phyloP scores from a whole-genome alignment of 2,113 vertebrate genomes.

The Scophthalmus maximus region DNA sequence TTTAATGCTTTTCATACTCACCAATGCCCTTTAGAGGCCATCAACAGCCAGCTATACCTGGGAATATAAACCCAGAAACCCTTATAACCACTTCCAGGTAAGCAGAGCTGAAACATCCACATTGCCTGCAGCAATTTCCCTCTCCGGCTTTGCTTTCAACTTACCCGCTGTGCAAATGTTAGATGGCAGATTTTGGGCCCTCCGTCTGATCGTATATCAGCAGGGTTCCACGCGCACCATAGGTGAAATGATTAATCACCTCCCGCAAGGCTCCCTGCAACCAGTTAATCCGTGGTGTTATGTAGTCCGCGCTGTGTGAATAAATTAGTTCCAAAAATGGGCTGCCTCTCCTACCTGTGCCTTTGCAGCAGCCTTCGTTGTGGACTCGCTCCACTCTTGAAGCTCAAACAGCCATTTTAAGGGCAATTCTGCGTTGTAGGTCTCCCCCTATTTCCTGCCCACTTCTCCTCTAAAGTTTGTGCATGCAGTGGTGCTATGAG shows the following conservation, averaged over 20 bases:
- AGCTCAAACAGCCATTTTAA: conserved; percentile 62
- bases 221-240: not conserved
- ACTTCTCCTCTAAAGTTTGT: conserved; percentile 8
- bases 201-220: conserved; percentile 24
- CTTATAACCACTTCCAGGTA: conserved; percentile 82
- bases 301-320: conserved; percentile 14
- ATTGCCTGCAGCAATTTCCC: conserved; percentile 36
- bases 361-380: conserved; percentile 64
- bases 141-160: conserved; percentile 44
- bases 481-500: conserved; percentile 11
- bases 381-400: too few species aligned
- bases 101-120: conserved; percentile 57
- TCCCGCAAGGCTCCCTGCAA: conserved; percentile 28
- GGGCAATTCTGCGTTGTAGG: conserved; percentile 19
- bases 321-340: conserved; percentile 11
- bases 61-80: conserved; percentile 83
- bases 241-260: conserved; percentile 61
- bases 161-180: conserved; percentile 23
- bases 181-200: conserved; percentile 33
- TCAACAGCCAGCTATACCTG: conserved; percentile 79
- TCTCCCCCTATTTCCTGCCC: conserved; percentile 5
- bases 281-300: conserved; percentile 23
- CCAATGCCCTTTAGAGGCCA: conserved; percentile 75
- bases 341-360: too few species aligned
- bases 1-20: conserved; percentile 60